Conservation (phyloP, 1,140 invertebrate species). For the Eupristina koningsbergeri region DNA sequence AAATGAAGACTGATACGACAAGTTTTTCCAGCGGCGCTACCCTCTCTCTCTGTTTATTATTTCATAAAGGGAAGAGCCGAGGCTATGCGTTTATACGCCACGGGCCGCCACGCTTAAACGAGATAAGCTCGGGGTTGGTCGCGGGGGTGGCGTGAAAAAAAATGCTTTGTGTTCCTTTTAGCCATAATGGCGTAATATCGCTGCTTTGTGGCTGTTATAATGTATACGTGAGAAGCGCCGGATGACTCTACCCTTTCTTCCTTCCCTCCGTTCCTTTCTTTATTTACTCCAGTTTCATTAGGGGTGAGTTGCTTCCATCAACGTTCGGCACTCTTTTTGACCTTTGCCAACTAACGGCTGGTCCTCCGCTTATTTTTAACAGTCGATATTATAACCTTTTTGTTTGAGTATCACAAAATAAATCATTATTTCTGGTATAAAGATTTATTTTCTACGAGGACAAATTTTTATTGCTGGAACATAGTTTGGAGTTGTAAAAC, state of each 20-base stretch:
- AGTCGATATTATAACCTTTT: slow-evolving; percentile 29
- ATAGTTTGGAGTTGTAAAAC: not conserved
- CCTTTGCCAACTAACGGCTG: not conserved
- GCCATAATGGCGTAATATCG: slow-evolving; percentile 13
- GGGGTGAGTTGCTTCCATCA: not conserved
- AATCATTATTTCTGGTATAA: not conserved
- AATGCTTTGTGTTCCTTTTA: slow-evolving; percentile 28
- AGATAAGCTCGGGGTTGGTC: slow-evolving; percentile 27
- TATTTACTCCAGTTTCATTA: slow-evolving; percentile 2
- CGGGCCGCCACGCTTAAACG: slow-evolving; percentile 2
- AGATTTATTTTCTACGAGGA: not conserved
- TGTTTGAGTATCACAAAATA: not conserved
- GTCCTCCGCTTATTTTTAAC: slow-evolving; percentile 13
- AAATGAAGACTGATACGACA: slow-evolving; percentile 64
- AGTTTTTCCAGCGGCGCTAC: slow-evolving; percentile 50
- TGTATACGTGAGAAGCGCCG: not conserved
- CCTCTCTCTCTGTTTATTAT: slow-evolving; percentile 55
- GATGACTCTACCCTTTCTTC: slow-evolving; percentile 15
- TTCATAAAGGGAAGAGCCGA: slow-evolving; percentile 52
- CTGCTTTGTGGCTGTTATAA: slow-evolving; percentile 10
- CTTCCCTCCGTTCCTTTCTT: not conserved
- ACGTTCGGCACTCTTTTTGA: not conserved
- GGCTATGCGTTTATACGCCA: slow-evolving; percentile 4
- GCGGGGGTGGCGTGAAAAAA: not conserved
- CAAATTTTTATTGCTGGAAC: not conserved